Conservation (phyloP, 2,888 invertebrate species). For the Malacosoma neustria region DNA sequence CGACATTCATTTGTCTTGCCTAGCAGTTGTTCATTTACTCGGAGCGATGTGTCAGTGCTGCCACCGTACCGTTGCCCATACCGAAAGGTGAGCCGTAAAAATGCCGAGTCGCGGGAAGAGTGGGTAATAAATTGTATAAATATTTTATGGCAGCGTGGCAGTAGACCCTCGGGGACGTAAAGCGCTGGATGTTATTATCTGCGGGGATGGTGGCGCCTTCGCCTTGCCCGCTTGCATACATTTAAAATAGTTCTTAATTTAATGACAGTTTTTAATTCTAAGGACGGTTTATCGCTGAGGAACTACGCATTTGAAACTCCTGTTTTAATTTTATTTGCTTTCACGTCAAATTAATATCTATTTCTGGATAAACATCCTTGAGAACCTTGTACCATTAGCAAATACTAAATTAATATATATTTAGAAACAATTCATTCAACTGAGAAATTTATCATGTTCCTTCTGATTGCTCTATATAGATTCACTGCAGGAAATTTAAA, state of each 20-base stretch:
- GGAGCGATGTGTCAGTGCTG: neutral
- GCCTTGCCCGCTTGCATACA: neutral
- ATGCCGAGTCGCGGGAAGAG: constrained; percentile 12
- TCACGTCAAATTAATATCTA: too few relatives aligned
- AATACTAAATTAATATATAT: neutral
- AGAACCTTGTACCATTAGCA: too few relatives aligned
- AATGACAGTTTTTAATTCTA: too few relatives aligned
- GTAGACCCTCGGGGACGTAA: neutral
- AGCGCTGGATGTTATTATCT: constrained; percentile 3
- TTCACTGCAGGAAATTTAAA: too few relatives aligned
- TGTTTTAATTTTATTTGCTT: too few relatives aligned
- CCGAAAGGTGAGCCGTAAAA: constrained; percentile 20
- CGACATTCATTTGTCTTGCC: neutral
- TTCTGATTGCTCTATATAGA: too few relatives aligned
- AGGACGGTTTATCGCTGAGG: too few relatives aligned
- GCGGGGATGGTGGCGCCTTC: neutral
- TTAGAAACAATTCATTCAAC: too few relatives aligned
- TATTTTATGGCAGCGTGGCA: constrained; percentile 20
- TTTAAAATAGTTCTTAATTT: too few relatives aligned
- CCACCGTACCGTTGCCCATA: neutral
- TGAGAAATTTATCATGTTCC: too few relatives aligned
- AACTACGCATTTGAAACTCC: too few relatives aligned
- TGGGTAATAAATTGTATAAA: constrained; percentile 25
- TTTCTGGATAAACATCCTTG: too few relatives aligned
- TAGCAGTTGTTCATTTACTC: neutral